Evolutionary conservation across 2,888 invertebrate genomes (phyloP).

Genomic region (Patella ulyssiponensis): DNA sequence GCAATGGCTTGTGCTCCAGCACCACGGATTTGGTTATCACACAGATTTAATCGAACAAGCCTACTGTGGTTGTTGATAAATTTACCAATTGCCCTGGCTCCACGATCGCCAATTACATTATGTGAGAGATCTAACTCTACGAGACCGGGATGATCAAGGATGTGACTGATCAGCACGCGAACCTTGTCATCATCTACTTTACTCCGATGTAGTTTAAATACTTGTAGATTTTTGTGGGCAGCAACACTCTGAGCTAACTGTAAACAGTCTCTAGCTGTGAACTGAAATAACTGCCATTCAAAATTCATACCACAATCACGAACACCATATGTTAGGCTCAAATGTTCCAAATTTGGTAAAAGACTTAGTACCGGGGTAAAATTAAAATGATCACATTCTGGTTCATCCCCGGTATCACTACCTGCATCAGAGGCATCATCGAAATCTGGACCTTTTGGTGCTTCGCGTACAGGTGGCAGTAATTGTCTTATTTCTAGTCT

Average conservation of each 20-base stretch:
- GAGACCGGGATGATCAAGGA: constrained; percentile 70
- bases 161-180: constrained; percentile 70
- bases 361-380: constrained; percentile 66
- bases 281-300: constrained; percentile 73
- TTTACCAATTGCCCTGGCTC: constrained; percentile 72
- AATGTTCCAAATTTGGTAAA: constrained; percentile 67
- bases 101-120: constrained; percentile 71
- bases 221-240: constrained; percentile 64
- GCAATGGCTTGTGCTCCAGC: constrained; percentile 72
- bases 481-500: constrained; percentile 68
- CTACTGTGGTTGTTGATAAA: constrained; percentile 71
- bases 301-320: constrained; percentile 73
- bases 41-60: constrained; percentile 63
- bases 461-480: constrained; percentile 70
- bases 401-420: constrained; percentile 69
- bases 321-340: constrained; percentile 71
- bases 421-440: constrained; percentile 68
- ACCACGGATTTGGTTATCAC: constrained; percentile 69
- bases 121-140: constrained; percentile 70
- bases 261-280: constrained; percentile 71
- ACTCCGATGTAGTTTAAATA: constrained; percentile 67
- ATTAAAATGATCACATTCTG: constrained; percentile 71
- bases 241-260: constrained; percentile 71
- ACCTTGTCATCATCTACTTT: constrained; percentile 71
- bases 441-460: constrained; percentile 65